These are phyloP conservation scores for Pomatostomus ruficeps DNA, from an alignment of 2,113 vertebrate genomes.

Conservation along the genomic window DNA sequence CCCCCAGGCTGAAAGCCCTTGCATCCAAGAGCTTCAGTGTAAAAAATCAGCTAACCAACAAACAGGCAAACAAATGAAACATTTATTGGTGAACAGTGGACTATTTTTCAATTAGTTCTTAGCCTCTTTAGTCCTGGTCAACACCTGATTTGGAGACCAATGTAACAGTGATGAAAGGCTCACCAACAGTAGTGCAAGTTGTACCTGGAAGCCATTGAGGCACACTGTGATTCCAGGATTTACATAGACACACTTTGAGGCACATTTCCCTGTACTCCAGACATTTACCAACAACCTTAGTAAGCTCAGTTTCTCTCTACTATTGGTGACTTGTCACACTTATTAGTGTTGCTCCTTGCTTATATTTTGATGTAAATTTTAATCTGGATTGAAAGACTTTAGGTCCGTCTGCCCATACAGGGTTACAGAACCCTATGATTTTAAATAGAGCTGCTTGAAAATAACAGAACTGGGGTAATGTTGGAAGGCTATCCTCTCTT, in stretches of 20 bases:
- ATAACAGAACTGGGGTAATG: not conserved
- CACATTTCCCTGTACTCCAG: not conserved
- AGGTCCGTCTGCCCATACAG: not conserved
- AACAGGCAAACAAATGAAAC: not conserved
- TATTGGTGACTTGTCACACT: not conserved
- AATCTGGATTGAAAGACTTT: not conserved
- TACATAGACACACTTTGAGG: not conserved
- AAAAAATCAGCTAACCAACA: not conserved
- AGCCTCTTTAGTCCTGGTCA: not conserved
- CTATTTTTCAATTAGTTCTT: not conserved
- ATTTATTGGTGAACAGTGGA: not conserved
- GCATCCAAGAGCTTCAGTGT: not conserved
- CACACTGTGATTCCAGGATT: not conserved
- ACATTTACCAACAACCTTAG: not conserved
- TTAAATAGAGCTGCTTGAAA: not conserved
- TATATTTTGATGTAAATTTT: not conserved
- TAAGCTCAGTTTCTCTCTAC: not conserved
- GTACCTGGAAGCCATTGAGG: not conserved
- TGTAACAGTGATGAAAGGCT: not conserved
- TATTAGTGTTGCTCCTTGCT: not conserved
- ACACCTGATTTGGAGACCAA: not conserved
- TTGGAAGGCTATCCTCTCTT: not conserved
- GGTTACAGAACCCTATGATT: not conserved
- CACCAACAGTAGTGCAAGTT: not conserved
- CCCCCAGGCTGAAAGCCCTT: not conserved